Conservation (phyloP, 2,888 invertebrate species). For the Lomographa bimaculata region DNA sequence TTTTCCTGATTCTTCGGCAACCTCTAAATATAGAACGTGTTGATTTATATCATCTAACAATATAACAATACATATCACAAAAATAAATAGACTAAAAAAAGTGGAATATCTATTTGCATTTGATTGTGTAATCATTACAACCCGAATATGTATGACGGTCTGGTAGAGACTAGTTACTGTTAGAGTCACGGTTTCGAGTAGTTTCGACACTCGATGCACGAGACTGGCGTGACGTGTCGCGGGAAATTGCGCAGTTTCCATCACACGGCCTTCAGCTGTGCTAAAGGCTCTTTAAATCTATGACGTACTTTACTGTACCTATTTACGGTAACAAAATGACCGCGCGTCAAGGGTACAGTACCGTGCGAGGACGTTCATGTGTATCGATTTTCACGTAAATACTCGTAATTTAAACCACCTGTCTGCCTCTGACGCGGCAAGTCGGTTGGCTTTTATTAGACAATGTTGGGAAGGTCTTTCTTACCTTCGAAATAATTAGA, state of each 20-base stretch:
- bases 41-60: not conserved
- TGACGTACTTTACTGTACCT: slow-evolving; percentile 12
- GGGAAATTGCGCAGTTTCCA: slow-evolving; percentile 25
- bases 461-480: not conserved
- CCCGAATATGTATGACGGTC: slow-evolving; percentile 13
- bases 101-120: slow-evolving; percentile 12
- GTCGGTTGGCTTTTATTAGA: slow-evolving; percentile 2
- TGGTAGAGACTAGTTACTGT: slow-evolving; percentile 15
- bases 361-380: slow-evolving; percentile 16
- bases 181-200: slow-evolving; percentile 13
- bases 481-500: slow-evolving; percentile 2
- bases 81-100: no score
- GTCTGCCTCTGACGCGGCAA: slow-evolving; percentile 13
- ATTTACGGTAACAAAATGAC: slow-evolving; percentile 17
- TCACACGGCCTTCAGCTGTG: slow-evolving; percentile 22
- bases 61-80: slow-evolving; percentile 3
- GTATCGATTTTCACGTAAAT: slow-evolving; percentile 22
- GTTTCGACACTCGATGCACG: slow-evolving; percentile 9
- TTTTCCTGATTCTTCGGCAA: slow-evolving; percentile 3
- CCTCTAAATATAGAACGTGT: no score
- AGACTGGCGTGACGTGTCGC: slow-evolving; percentile 17
- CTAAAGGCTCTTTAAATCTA: slow-evolving; percentile 21
- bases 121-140: slow-evolving; percentile 12
- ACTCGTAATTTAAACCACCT: no score
- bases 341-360: slow-evolving; percentile 11